Evolutionary conservation across 2,797 vertebrate genomes (phyloP).

Genomic region (Lacerta viridis): DNA sequence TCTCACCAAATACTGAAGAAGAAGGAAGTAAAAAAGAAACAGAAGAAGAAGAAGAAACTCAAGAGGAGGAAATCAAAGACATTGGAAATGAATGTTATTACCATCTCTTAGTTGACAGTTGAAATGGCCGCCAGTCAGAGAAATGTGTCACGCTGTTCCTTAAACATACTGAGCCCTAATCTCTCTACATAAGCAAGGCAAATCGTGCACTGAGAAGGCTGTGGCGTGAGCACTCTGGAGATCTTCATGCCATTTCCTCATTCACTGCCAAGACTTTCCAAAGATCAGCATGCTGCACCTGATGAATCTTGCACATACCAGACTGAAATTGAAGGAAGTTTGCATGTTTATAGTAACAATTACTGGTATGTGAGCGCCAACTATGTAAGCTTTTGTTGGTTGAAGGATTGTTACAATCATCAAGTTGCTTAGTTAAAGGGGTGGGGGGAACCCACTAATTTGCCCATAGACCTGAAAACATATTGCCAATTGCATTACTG

Average conservation of each 20-base stretch:
- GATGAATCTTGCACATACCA: neutral
- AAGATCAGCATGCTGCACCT: neutral
- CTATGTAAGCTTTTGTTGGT: neutral
- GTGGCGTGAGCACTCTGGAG: neutral
- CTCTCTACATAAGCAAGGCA: neutral
- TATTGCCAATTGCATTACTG: neutral
- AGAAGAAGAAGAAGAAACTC: neutral
- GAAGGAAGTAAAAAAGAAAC: slow-evolving; percentile 68
- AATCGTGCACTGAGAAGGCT: neutral
- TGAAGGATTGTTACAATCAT: neutral
- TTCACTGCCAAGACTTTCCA: neutral
- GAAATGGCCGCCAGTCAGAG: neutral
- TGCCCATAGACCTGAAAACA: neutral
- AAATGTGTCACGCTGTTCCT: neutral
- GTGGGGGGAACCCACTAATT: neutral
- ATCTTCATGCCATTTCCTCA: neutral
- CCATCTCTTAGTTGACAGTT: slow-evolving; percentile 12
- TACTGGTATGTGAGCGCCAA: too few species aligned
- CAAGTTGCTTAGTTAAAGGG: neutral
- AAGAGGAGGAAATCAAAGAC: fast-evolving
- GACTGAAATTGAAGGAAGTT: neutral
- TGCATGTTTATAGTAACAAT: neutral
- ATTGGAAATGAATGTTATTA: slow-evolving; percentile 65
- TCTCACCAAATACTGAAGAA: slow-evolving; percentile 81
- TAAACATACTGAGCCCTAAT: neutral